Evolutionary conservation across 2,888 invertebrate species (phyloP).

Genomic region (Galeruca laticollis): DNA sequence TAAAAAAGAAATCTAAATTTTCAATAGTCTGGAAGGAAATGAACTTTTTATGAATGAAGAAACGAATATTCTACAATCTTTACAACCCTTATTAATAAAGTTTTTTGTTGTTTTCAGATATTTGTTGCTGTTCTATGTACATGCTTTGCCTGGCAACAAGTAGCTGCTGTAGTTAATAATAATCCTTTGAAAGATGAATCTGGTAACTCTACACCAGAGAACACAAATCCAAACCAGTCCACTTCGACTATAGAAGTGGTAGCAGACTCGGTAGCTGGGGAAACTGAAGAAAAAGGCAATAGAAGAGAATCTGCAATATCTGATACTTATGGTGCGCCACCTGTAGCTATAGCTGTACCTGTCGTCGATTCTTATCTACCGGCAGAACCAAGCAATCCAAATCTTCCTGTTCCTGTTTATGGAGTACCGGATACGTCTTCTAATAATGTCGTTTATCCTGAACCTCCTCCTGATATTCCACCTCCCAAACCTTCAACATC

Average conservation of each 20-base stretch:
- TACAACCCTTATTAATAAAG: neutral
- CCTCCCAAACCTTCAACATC: constrained; percentile 58
- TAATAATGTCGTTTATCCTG: constrained; percentile 66
- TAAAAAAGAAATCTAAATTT: no score
- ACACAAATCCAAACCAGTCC: constrained; percentile 39
- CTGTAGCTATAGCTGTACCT: constrained; percentile 61
- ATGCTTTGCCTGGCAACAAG: constrained; percentile 58
- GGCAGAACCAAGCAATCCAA: constrained; percentile 64
- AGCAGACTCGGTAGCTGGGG: constrained; percentile 58
- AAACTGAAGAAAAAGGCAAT: constrained; percentile 60
- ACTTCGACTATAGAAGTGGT: constrained; percentile 33
- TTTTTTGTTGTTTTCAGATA: constrained; percentile 54
- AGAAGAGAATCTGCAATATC: constrained; percentile 61
- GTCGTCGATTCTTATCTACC: constrained; percentile 64
- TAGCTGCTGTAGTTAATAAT: constrained; percentile 64
- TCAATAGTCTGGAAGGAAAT: neutral
- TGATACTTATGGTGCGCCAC: constrained; percentile 70
- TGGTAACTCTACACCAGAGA: constrained; percentile 38
- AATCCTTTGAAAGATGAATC: constrained; percentile 52
- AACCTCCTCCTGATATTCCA: constrained; percentile 67
- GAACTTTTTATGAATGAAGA: neutral
- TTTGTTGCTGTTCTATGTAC: constrained; percentile 59
- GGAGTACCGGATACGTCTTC: constrained; percentile 70
- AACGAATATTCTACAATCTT: no score
- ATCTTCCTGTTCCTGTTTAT: constrained; percentile 72